These are phyloP conservation scores for Gymnorhina tibicen DNA, from an alignment of 2,113 vertebrate genomes.

Conservation along the genomic window DNA sequence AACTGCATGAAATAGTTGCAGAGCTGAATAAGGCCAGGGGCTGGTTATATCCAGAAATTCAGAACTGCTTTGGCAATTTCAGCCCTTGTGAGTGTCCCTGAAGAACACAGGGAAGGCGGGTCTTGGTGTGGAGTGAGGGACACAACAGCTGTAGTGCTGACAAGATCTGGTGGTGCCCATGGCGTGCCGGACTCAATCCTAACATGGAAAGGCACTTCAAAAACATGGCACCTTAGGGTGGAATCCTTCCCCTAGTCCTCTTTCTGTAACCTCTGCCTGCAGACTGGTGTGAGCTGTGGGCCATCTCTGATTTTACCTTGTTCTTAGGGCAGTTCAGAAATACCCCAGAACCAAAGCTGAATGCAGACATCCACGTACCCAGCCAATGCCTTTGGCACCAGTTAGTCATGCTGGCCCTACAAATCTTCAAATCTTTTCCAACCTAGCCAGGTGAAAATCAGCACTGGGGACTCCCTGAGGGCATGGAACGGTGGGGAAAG, in stretches of 20 bases:
- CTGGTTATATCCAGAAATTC: neutral
- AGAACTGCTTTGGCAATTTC: neutral
- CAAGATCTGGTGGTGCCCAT: neutral
- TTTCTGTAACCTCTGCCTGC: neutral
- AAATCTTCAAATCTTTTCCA: neutral
- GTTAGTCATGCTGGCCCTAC: neutral
- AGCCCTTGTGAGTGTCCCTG: neutral
- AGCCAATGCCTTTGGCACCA: neutral
- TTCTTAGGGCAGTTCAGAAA: neutral
- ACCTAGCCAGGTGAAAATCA: neutral
- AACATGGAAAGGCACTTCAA: neutral
- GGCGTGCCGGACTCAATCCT: neutral
- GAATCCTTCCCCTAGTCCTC: neutral
- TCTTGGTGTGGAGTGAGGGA: neutral
- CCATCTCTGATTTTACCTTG: neutral
- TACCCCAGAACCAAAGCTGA: neutral
- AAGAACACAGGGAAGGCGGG: neutral
- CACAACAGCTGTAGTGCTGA: rapidly evolving
- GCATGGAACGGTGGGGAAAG: neutral
- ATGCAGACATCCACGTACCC: rapidly evolving
- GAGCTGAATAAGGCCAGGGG: neutral
- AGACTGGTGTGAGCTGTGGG: neutral
- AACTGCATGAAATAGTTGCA: neutral
- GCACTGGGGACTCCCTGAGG: neutral
- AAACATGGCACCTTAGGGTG: rapidly evolving